Percentiles rank a stretch among this genome's conserved stretches.
These are phyloP conservation scores for Hyposoter didymator DNA, from an alignment of 2,888 invertebrate species.

Conservation along the genomic window DNA sequence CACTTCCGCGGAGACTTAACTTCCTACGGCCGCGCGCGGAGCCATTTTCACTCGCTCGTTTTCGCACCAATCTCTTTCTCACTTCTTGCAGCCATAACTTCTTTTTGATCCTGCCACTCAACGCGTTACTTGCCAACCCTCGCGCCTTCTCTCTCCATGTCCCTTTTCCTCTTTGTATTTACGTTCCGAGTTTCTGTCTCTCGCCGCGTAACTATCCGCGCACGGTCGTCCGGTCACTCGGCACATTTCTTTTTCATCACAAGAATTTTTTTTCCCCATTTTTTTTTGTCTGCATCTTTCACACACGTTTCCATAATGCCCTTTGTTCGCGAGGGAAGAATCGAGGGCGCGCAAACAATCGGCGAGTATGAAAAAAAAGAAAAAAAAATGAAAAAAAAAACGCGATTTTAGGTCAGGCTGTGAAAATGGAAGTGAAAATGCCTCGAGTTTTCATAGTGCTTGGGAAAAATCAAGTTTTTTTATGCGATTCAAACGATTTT, in stretches of 20 bases:
- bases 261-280: constrained; percentile 27
- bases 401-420: not conserved
- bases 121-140: constrained; percentile 15
- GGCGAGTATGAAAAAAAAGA: constrained; percentile 49
- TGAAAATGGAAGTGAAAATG: constrained; percentile 3
- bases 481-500: not conserved
- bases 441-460: not conserved
- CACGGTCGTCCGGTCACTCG: constrained; percentile 47
- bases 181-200: constrained; percentile 32
- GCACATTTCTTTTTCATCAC: constrained; percentile 42
- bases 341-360: constrained; percentile 69
- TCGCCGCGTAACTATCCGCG: constrained; percentile 29
- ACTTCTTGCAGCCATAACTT: constrained; percentile 51
- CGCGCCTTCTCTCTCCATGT: constrained; percentile 12
- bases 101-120: constrained; percentile 49
- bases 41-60: constrained; percentile 55
- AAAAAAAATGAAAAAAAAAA: not conserved
- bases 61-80: constrained; percentile 62
- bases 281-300: constrained; percentile 52
- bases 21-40: not conserved
- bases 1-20: constrained; percentile 34
- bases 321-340: constrained; percentile 62
- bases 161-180: constrained; percentile 28
- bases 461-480: not conserved
- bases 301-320: constrained; percentile 34